Percentiles rank a stretch among this genome's conserved stretches.
Conservation (phyloP, 2,888 invertebrate species). For the Erebia palarica region DNA sequence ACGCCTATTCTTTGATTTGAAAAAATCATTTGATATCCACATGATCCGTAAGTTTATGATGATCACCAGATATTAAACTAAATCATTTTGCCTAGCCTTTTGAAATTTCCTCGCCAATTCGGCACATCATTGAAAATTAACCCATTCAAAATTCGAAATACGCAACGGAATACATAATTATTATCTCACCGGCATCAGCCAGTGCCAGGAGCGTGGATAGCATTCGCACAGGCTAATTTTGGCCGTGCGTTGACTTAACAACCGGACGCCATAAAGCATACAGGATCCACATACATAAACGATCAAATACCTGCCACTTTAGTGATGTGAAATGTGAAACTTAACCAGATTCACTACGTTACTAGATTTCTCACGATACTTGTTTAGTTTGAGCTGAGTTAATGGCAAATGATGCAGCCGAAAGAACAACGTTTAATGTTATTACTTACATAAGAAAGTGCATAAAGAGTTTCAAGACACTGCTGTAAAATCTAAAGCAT, state of each 20-base stretch:
- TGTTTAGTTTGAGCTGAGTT: neutral
- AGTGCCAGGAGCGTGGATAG: slow-evolving; percentile 54
- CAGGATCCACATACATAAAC: slow-evolving; percentile 49
- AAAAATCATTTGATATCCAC: too few species aligned
- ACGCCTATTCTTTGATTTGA: too few species aligned
- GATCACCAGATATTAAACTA: too few species aligned
- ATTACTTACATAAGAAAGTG: slow-evolving; percentile 4
- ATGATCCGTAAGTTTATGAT: too few species aligned
- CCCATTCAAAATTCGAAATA: slow-evolving; percentile 24
- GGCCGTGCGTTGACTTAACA: slow-evolving; percentile 70
- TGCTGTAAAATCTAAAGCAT: neutral
- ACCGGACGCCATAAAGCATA: slow-evolving; percentile 68
- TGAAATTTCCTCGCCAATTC: neutral
- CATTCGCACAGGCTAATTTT: slow-evolving; percentile 75
- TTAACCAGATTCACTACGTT: neutral
- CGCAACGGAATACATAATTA: slow-evolving; percentile 40
- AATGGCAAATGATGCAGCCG: neutral
- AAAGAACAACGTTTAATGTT: slow-evolving; percentile 1
- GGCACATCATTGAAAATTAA: slow-evolving; percentile 13
- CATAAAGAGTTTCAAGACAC: neutral
- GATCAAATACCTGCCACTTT: slow-evolving; percentile 21
- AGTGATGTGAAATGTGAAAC: slow-evolving; percentile 19
- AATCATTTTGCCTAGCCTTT: too few species aligned
- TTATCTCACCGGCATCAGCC: slow-evolving; percentile 42
- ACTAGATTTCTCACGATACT: slow-evolving; percentile 3